Base-by-base conservation (phyloP, 2,797 vertebrate species). In the Urosaurus nigricauda region DNA sequence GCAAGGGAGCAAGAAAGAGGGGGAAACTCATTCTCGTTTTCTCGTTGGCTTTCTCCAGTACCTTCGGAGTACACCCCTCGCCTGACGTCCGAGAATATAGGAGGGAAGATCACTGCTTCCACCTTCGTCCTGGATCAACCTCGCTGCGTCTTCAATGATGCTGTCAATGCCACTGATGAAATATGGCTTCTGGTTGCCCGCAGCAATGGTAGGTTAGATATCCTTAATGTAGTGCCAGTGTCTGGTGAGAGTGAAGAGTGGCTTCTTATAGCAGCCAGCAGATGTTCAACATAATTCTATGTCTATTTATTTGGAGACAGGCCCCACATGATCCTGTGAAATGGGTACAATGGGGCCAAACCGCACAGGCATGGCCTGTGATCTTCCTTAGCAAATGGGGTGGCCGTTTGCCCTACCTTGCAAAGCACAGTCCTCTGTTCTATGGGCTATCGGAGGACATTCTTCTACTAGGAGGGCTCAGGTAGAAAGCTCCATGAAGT, bases 101-200 rank as follows among this genome's bases (percentile, higher is more conserved):
- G 0, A 58, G 95, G 91, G 0, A 5, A 0, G 68, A 60, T 0
- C 0, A 96, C 96, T 0, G 0, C 68, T 37, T 92, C 95, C 90
- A 95, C 95, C 79, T 96, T 96, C 19, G 84, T 83, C 2, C 86
- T 96, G 89, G 84, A 95, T 0, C 94, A 96, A 73, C 96, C 96
- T 3, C 94, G 91, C 85, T 96, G 96, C 11, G 0, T 80, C 84
- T 96, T 96, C 26, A 0, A 11, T 0, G 0, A 0, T 0, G 0
- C 0, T 0, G 0, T 0, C 0, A 37, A 0, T 1, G 0, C 12
- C 0, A 3, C 40, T 0, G 84, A 82, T 14, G 13, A n/a, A 14
- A 92, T 96, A 84, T 96, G 96, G 96, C 91, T 96, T 85, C 93
- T 96, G 90, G 94, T 96, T 79, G 91, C 94, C 3, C 0, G 16